Conservation (phyloP, 2,797 vertebrate genomes). For the Lithobates pipiens region DNA sequence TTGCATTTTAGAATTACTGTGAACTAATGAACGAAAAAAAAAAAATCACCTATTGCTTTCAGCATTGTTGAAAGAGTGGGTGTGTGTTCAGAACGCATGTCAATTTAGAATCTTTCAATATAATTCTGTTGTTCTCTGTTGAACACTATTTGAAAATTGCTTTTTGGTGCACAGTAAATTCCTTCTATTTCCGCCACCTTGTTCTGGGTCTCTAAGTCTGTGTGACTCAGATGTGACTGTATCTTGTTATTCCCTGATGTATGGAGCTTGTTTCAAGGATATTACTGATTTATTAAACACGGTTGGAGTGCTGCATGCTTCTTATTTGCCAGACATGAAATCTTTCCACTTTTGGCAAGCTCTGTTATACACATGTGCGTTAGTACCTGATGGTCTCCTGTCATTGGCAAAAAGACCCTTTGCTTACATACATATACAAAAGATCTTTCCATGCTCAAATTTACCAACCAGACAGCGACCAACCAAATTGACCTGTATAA, state of each 20-base stretch:
- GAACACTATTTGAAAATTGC: not conserved
- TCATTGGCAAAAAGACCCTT: not conserved
- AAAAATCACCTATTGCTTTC: not conserved
- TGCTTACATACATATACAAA: too few species aligned
- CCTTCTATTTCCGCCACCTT: conserved; percentile 20
- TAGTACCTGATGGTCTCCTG: not conserved
- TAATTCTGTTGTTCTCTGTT: not conserved
- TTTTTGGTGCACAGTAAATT: conserved; percentile 1
- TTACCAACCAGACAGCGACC: too few species aligned
- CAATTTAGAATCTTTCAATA: not conserved
- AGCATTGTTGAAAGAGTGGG: not conserved
- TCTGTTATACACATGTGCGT: not conserved
- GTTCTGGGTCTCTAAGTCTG: not conserved
- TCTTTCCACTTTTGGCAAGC: not conserved
- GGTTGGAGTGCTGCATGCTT: conserved; percentile 16
- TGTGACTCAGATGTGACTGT: conserved; percentile 38
- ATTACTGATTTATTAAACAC: conserved; percentile 52
- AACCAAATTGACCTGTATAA: too few species aligned
- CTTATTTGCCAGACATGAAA: conserved; percentile 8
- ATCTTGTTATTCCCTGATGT: conserved; percentile 37
- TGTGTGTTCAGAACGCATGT: not conserved
- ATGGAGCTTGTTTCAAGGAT: conserved; percentile 26
- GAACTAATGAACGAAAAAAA: too few species aligned
- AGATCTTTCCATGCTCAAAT: too few species aligned
- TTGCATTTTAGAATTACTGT: too few species aligned